Base-by-base conservation (phyloP, 1,140 invertebrate genomes). In the Drosophila pseudoobscura region DNA sequence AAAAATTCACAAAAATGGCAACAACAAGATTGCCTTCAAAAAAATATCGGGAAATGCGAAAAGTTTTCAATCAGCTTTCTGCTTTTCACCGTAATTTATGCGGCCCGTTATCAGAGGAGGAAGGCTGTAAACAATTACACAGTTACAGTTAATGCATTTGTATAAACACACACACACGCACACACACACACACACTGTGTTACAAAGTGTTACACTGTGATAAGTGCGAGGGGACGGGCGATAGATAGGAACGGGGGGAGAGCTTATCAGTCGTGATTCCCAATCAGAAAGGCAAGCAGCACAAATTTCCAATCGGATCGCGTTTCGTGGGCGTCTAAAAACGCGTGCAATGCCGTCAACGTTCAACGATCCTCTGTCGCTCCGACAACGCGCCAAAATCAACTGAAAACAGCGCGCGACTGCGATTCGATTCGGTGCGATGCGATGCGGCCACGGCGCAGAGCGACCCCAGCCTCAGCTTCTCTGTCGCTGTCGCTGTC, bases 61-160 rank as follows among this genome's bases (percentile, higher is more conserved):
- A 46, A 44, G 54, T 64, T 70, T 73, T 69, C 50, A 76, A 77
- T 80, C 72, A 85, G 55, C 11, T 11, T 11, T 35, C 11, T 39
- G 11, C 35, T 70, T 70, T 73, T 57, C 52, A 50, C 62, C 66
- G 43, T 68, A 79, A 69, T 72, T 80, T 80, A 80, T 76, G 73
- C 73, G 47, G 44, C 66, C 54, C 63, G 15, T 78, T 82, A 82
- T 77, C 64, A 75, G 63, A 64, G 65, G 63, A 64, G 65, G 59
- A 44, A 45, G 61, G 64, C 76, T 77, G 55, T 53, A 74, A 74
- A 74, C 49, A 64, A 56, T 52, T 35, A 52, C 44, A 55, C 13
- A 69, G 45, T 39, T 52, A 24, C 15, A 26, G 45, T 20, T 20
- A 62, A 44, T 43, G 20, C 3, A 26, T 20, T 20, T 20, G 20